Percentiles rank a stretch among this genome's conserved stretches.
phyloP scores from a whole-genome alignment of 2,888 invertebrate genomes.

The Deilephila elpenor region DNA sequence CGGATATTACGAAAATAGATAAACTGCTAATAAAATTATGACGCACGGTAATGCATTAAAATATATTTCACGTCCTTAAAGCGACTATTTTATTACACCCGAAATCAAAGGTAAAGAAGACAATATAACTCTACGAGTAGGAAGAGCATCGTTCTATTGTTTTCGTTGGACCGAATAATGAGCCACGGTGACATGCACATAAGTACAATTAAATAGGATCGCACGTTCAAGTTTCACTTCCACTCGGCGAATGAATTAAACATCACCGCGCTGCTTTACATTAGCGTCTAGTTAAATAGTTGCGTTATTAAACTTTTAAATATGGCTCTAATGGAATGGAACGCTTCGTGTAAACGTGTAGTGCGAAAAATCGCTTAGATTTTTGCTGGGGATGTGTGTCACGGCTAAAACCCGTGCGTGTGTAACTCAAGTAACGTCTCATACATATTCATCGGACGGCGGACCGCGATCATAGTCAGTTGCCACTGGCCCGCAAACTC shows the following conservation, averaged over 20 bases:
- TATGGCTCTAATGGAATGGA: constrained; percentile 43
- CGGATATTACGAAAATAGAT: constrained; percentile 59
- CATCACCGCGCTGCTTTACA: constrained; percentile 46
- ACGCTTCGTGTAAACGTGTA: constrained; percentile 43
- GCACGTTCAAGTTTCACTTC: constrained; percentile 47
- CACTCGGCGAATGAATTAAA: constrained; percentile 49
- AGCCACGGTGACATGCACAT: constrained; percentile 22
- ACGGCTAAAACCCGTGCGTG: constrained; percentile 71
- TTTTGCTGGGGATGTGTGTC: constrained; percentile 70
- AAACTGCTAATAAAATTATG: constrained; percentile 44
- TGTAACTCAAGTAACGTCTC: constrained; percentile 62
- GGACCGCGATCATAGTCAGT: constrained; percentile 63
- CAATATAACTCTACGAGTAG: constrained; percentile 43
- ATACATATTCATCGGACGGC: constrained; percentile 77
- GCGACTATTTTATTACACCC: constrained; percentile 32
- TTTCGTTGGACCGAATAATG: constrained; percentile 45
- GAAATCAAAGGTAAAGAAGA: constrained; percentile 45
- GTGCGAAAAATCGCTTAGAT: constrained; percentile 57
- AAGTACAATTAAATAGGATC: constrained; percentile 37
- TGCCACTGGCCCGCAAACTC: constrained; percentile 74
- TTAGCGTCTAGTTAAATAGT: constrained; percentile 42
- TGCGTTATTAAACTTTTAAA: constrained; percentile 46
- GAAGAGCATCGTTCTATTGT: constrained; percentile 47
- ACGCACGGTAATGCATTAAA: constrained; percentile 31
- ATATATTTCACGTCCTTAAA: constrained; percentile 31